A percentile compares a stretch with the other conserved stretches of the same genome.
Evolutionary conservation across 1,140 invertebrate species (phyloP).

Genomic region (Calosoma granatense): DNA sequence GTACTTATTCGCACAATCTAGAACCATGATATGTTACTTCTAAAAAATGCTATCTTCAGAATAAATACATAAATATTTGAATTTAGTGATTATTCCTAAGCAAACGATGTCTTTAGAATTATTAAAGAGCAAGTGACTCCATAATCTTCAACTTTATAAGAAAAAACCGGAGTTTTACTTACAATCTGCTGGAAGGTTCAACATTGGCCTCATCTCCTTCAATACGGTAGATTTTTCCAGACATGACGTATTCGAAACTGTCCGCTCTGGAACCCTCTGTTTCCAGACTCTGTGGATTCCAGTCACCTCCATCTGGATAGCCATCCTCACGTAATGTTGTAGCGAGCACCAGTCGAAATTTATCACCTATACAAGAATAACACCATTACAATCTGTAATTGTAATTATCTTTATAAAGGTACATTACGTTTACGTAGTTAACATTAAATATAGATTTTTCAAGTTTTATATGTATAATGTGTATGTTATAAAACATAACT

Average conservation of each 20-base stretch:
- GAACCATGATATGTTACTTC: no score
- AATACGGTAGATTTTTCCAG: conserved; percentile 97
- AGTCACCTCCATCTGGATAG: conserved; percentile 90
- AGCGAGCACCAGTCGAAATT: conserved; percentile 88
- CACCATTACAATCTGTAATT: neutral
- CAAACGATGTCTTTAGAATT: neutral
- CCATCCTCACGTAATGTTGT: conserved; percentile 94
- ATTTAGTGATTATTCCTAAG: neutral
- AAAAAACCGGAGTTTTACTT: conserved; percentile 38
- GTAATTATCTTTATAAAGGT: no score
- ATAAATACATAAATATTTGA: no score
- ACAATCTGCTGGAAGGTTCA: conserved; percentile 76
- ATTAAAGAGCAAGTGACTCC: neutral
- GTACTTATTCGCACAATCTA: no score
- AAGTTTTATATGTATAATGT: no score
- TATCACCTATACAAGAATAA: conserved; percentile 53
- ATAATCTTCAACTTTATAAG: neutral
- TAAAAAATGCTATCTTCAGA: no score
- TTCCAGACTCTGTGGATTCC: conserved; percentile 72
- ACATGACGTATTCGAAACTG: conserved; percentile 99
- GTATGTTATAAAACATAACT: no score
- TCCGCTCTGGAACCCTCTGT: conserved; percentile 81
- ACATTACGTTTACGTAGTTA: no score
- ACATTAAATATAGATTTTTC: no score
- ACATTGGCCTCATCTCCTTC: conserved; percentile 91